Conservation (phyloP, 2,888 invertebrate species). For the Lycia hirtaria region DNA sequence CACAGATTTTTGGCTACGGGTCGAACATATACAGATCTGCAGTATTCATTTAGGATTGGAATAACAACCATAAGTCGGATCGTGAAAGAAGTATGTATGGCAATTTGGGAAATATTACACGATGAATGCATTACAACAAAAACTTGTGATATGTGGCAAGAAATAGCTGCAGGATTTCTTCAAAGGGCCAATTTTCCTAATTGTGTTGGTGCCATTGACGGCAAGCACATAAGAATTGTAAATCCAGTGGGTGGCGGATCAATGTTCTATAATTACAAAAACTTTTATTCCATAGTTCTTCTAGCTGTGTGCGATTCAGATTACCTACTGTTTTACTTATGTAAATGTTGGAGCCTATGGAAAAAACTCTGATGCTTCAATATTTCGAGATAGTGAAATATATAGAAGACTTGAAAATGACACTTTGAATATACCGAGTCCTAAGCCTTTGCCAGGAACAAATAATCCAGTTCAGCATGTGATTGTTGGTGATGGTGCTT, state of each 20-base stretch:
- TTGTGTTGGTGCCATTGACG: not conserved
- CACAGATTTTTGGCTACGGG: not conserved
- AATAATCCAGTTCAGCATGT: conserved; percentile 43
- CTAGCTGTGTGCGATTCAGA: conserved; percentile 40
- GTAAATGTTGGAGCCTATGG: not conserved
- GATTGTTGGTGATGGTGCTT: conserved; percentile 48
- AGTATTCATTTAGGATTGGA: conserved; percentile 52
- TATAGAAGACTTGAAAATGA: not conserved
- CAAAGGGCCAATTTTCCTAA: not conserved
- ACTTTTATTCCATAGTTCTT: conserved; percentile 49
- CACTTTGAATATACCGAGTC: conserved; percentile 37
- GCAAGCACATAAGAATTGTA: too few relatives aligned
- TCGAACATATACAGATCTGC: conserved; percentile 48
- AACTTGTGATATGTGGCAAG: not conserved
- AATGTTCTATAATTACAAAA: conserved; percentile 44
- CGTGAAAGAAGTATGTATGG: not conserved
- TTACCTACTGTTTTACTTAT: not conserved
- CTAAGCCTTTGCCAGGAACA: conserved; percentile 45
- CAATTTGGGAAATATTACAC: not conserved
- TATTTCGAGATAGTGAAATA: too few relatives aligned
- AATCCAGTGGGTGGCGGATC: not conserved
- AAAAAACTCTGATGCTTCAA: not conserved
- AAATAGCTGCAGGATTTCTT: not conserved
- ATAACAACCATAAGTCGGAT: conserved; percentile 44
- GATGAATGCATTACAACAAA: not conserved